phyloP scores from a whole-genome alignment of 2,888 invertebrate genomes.

The Galerucella nymphaeae region DNA sequence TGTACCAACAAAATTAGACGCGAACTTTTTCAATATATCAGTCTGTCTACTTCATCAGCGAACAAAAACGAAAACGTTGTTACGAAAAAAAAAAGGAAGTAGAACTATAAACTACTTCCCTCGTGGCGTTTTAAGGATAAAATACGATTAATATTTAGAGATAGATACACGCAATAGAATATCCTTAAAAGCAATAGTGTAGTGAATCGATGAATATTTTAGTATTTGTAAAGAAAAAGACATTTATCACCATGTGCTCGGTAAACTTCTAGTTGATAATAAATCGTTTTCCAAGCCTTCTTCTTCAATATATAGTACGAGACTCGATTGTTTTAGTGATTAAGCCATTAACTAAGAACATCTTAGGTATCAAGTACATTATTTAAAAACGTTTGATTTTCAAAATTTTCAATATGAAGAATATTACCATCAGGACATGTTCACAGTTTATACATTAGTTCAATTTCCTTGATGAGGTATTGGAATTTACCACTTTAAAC shows the following conservation, averaged over 20 bases:
- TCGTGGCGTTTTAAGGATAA: conserved; percentile 5
- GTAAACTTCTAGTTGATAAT: no score
- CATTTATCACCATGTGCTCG: background rate
- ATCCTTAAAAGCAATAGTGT: background rate
- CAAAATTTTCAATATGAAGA: no score
- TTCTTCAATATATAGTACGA: no score
- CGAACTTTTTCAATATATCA: conserved; percentile 36
- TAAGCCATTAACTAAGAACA: no score
- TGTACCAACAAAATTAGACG: conserved; percentile 30
- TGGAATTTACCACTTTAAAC: no score
- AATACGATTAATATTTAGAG: conserved; percentile 10
- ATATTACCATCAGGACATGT: no score
- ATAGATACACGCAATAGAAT: conserved; percentile 5
- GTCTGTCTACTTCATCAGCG: conserved; percentile 33
- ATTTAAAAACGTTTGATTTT: no score
- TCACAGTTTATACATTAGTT: no score
- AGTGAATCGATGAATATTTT: background rate
- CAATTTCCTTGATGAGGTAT: no score
- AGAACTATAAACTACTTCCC: conserved; percentile 25
- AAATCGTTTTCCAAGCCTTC: no score
- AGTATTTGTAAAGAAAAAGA: background rate
- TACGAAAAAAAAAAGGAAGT: conserved; percentile 8
- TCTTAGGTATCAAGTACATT: no score
- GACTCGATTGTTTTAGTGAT: no score
- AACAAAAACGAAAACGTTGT: conserved; percentile 29